Evolutionary conservation across 2,888 invertebrate species (phyloP).

Genomic region (Tetragonula carbonaria): DNA sequence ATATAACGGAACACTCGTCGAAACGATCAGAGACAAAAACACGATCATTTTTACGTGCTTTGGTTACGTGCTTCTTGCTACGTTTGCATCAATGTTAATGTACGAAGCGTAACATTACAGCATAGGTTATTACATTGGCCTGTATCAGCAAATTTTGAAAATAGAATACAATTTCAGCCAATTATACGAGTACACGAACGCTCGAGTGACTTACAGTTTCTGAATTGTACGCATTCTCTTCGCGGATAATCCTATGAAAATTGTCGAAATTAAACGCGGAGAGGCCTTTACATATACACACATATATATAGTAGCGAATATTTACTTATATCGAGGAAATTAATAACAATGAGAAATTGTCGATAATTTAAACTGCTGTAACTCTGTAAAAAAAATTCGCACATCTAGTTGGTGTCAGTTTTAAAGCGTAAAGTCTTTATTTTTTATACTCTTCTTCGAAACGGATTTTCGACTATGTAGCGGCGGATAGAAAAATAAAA

Average conservation of each 20-base stretch:
- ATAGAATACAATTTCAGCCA: constrained; percentile 7
- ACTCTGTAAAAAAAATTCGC: too few relatives aligned
- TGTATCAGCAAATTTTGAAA: constrained; percentile 4
- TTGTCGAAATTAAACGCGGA: neutral
- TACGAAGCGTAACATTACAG: neutral
- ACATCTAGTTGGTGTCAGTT: too few relatives aligned
- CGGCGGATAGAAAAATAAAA: too few relatives aligned
- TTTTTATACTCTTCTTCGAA: too few relatives aligned
- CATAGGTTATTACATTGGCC: neutral
- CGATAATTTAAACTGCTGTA: too few relatives aligned
- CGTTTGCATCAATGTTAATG: constrained; percentile 30
- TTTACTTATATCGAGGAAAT: too few relatives aligned
- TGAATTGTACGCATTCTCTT: neutral
- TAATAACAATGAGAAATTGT: too few relatives aligned
- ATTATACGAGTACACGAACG: neutral
- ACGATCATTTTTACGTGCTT: neutral
- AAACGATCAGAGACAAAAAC: constrained; percentile 13
- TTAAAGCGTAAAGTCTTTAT: too few relatives aligned
- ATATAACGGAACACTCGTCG: neutral
- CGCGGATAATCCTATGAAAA: too few relatives aligned
- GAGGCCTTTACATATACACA: too few relatives aligned
- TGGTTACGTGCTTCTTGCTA: neutral
- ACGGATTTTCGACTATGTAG: too few relatives aligned
- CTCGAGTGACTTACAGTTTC: neutral
- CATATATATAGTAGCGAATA: too few relatives aligned